Percentiles rank a stretch among this genome's conserved stretches.
phyloP scores from a whole-genome alignment of 2,888 invertebrate genomes.

The Ariolimax columbianus region DNA sequence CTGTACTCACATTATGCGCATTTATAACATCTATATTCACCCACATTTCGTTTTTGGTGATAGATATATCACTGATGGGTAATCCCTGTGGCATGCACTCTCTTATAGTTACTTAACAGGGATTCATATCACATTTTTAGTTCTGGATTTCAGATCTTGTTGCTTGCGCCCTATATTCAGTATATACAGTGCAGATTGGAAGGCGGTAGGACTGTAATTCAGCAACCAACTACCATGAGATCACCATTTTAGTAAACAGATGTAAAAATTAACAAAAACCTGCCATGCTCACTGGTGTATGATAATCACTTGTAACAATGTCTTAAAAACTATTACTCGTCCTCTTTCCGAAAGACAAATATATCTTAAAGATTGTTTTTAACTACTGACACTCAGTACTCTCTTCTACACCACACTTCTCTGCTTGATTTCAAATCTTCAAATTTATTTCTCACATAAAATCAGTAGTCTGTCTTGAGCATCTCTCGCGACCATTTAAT shows the following conservation, averaged over 20 bases:
- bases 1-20: too few relatives aligned
- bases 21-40: background rate
- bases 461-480: too few relatives aligned
- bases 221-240: background rate
- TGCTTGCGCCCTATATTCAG: background rate
- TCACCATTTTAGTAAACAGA: background rate
- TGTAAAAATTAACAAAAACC: background rate
- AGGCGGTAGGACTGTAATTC: background rate
- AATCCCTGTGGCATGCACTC: background rate
- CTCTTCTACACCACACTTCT: too few relatives aligned
- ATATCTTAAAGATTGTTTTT: background rate
- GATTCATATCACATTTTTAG: background rate
- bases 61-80: background rate
- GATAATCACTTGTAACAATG: background rate
- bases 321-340: background rate
- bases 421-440: too few relatives aligned
- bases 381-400: background rate
- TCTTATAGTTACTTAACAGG: too few relatives aligned
- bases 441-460: too few relatives aligned
- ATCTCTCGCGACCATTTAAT: too few relatives aligned
- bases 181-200: background rate
- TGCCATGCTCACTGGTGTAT: background rate
- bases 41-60: background rate
- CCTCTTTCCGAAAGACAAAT: background rate
- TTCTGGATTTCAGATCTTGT: background rate